phyloP scores from a whole-genome alignment of 2,888 invertebrate species.

The Leptopilina drosophilae region DNA sequence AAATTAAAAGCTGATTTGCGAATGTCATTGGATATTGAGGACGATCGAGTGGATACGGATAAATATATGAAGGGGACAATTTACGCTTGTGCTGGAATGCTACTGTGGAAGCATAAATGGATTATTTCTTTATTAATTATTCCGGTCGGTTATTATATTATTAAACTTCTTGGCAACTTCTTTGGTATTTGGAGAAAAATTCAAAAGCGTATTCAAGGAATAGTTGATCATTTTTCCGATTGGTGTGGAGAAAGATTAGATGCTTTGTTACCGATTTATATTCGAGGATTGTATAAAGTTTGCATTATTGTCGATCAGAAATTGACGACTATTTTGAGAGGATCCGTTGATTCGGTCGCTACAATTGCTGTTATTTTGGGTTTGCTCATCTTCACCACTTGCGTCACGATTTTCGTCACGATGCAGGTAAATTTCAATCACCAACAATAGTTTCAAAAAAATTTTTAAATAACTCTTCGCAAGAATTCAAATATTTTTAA shows the following conservation, averaged over 20 bases:
- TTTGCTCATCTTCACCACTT: constrained; percentile 87
- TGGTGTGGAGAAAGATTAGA: constrained; percentile 84
- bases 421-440: constrained; percentile 82
- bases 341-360: constrained; percentile 91
- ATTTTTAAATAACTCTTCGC: too few species aligned
- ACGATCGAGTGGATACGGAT: constrained; percentile 69
- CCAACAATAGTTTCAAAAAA: background rate
- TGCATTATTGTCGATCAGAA: constrained; percentile 82
- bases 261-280: constrained; percentile 86
- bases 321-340: constrained; percentile 82
- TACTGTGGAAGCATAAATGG: constrained; percentile 93
- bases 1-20: constrained; percentile 69
- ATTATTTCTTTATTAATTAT: constrained; percentile 86
- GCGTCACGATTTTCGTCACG: constrained; percentile 89
- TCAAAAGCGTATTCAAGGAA: constrained; percentile 70
- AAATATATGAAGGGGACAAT: constrained; percentile 86
- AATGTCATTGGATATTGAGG: constrained; percentile 68
- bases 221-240: constrained; percentile 75
- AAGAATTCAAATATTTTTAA: too few species aligned
- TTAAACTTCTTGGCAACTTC: constrained; percentile 78
- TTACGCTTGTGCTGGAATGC: constrained; percentile 89
- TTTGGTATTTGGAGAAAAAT: constrained; percentile 77
- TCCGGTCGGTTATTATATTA: constrained; percentile 85
- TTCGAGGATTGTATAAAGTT: constrained; percentile 87
- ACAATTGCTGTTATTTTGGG: constrained; percentile 91